Conservation (phyloP, 2,113 vertebrate species). For the Gallinago paraguaiae region DNA sequence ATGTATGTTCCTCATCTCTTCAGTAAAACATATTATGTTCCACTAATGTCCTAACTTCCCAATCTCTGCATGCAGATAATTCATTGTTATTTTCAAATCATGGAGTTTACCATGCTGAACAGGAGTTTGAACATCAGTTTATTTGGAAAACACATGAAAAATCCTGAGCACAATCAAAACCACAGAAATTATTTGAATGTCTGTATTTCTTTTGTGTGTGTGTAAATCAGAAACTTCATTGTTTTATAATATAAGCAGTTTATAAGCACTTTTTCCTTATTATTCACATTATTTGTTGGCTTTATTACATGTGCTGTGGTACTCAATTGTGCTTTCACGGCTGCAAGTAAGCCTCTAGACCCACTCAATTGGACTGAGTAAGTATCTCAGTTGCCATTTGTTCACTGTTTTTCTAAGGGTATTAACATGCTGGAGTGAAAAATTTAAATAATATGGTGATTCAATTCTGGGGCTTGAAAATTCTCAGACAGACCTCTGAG, state of each 20-base stretch:
- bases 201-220: not conserved
- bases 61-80: not conserved
- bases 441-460: not conserved
- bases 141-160: not conserved
- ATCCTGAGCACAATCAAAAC: not conserved
- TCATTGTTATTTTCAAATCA: not conserved
- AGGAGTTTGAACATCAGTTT: not conserved
- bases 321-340: conserved; percentile 91
- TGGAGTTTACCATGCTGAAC: not conserved
- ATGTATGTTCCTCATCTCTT: not conserved
- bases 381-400: conserved; percentile 68
- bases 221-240: not conserved
- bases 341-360: conserved; percentile 67
- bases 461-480: not conserved
- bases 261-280: conserved; percentile 64
- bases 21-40: not conserved
- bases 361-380: conserved; percentile 81
- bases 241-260: not conserved
- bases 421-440: not conserved
- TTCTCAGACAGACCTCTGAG: not conserved
- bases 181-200: not conserved
- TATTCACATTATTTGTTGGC: conserved; percentile 83
- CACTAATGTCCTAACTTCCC: not conserved
- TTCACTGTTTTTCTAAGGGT: not conserved
- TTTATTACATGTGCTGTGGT: conserved; percentile 93